These are phyloP conservation scores for Tangara arthus DNA, from an alignment of 2,797 vertebrate species.

Conservation along the genomic window DNA sequence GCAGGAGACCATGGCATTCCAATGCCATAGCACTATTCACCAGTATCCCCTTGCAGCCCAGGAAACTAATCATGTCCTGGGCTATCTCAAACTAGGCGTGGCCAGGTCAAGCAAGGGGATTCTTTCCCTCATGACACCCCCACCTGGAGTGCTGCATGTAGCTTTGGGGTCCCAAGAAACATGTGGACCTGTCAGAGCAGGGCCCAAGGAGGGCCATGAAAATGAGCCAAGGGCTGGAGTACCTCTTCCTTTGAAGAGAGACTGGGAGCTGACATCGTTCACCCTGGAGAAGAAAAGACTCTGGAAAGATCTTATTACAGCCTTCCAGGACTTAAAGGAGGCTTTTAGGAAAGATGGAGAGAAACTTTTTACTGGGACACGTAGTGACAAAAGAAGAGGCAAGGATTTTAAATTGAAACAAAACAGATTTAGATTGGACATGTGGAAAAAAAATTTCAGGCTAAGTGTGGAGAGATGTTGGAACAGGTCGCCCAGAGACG, in stretches of 20 bases:
- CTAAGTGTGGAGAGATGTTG: background rate
- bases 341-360: background rate
- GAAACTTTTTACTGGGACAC: background rate
- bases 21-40: background rate
- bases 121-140: background rate
- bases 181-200: background rate
- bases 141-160: background rate
- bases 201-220: background rate
- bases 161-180: background rate
- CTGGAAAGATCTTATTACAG: rapidly evolving
- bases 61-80: background rate
- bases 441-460: rapidly evolving
- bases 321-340: background rate
- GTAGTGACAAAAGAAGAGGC: background rate
- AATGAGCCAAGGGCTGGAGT: background rate
- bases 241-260: background rate
- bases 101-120: background rate
- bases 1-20: background rate
- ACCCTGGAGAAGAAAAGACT: background rate
- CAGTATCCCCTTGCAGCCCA: background rate
- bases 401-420: background rate
- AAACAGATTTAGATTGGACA: background rate
- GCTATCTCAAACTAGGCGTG: background rate
- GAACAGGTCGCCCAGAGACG: background rate
- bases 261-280: background rate